Base-by-base conservation (phyloP, 2,797 vertebrate genomes). In the Taeniopygia guttata region DNA sequence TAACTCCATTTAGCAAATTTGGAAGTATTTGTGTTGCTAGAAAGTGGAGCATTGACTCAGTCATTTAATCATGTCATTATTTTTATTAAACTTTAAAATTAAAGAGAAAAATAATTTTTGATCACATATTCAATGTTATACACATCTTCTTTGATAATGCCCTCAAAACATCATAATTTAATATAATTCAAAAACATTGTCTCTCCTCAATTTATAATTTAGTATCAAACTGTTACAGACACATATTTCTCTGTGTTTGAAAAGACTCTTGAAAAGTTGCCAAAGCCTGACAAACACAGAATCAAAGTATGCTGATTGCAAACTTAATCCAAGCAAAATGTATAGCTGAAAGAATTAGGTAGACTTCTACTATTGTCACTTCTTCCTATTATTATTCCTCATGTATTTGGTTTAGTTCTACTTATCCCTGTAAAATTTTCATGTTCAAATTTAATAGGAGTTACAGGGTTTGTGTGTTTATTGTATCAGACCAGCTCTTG, bases 271-370 rank as follows among this genome's bases (percentile, higher is more conserved):
- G 49, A 78, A 30, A 86, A 48, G 56, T 91, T 84, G 48, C 73
- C 79, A 84, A 93, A 93, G 43, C n/a, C 66, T 75, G 40, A 84
- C 26, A 93, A 94, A 89, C 68, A 84, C 17, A 42, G 59, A 62
- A 72, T 60, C 3, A 54, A 85, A 80, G 75, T 68, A 83, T 26
- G 8, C 8, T 72, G 21, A 76, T 87, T 69, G 48, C 29, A 76
- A 62, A 69, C 29, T 69, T 86, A 87, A 91, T 91, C 58, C 72
- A 81, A 94, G 60, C 5, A 1, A 66, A 83, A 76, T 63, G 66
- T 72, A 38, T 73, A 56, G 34, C 48, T 91, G 19, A 66, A 93
- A 84, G 87, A 46, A 30, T 2, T 12, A 45, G 29, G 66, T 62
- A 81, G 69, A 75, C 23, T 74, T 84, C 16, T 85, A 21, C 13